Evolutionary conservation across 1,140 invertebrate species (phyloP).

Genomic region (Pseudomyrmex flavicornis): DNA sequence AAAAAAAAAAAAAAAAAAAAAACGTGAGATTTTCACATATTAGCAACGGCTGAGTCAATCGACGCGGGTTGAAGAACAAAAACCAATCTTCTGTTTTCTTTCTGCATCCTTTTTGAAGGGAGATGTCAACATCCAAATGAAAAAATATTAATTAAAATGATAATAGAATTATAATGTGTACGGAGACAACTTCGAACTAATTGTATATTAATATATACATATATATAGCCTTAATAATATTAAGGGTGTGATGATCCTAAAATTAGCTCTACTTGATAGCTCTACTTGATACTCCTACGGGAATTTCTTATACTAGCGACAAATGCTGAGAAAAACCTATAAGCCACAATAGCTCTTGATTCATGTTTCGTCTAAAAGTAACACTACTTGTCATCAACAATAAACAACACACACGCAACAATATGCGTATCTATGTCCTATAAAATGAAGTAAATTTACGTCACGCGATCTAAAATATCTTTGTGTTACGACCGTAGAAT

Average conservation of each 20-base stretch:
- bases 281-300: slow-evolving; percentile 8
- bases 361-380: slow-evolving; percentile 40
- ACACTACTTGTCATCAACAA: slow-evolving; percentile 6
- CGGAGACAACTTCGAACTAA: no score
- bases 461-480: slow-evolving; percentile 6
- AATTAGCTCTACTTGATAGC: slow-evolving; percentile 26
- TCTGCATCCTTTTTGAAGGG: no score
- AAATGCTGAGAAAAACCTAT: slow-evolving; percentile 33
- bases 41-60: no score
- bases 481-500: neutral
- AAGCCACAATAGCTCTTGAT: slow-evolving; percentile 21
- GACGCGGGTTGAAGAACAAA: no score
- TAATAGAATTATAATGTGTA: no score
- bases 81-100: no score
- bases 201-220: no score
- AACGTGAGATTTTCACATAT: no score
- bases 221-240: no score
- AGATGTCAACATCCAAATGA: no score
- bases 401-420: neutral
- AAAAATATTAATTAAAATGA: no score
- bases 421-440: neutral
- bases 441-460: slow-evolving; percentile 1
- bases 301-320: slow-evolving; percentile 35
- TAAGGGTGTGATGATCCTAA: neutral
- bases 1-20: no score